phyloP scores from a whole-genome alignment of 1,140 invertebrate genomes.

The Pachyrhynchus sulphureomaculatus region DNA sequence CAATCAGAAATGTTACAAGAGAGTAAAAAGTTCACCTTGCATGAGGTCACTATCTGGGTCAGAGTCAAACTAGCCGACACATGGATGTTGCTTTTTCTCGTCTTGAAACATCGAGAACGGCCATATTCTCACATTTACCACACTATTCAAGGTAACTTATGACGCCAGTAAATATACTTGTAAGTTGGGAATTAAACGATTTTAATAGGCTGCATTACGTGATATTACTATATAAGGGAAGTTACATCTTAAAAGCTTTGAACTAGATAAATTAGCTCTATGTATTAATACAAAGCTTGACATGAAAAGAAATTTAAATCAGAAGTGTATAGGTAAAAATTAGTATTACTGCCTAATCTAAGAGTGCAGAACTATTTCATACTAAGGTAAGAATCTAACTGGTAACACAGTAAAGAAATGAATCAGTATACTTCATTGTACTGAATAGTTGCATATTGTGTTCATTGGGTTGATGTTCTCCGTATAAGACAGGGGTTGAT shows the following conservation, averaged over 20 bases:
- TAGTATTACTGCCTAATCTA: not conserved
- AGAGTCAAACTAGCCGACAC: constrained; percentile 38
- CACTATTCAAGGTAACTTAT: constrained; percentile 8
- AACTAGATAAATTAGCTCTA: constrained; percentile 5
- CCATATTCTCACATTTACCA: constrained; percentile 30
- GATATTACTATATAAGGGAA: constrained; percentile 10
- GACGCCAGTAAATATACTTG: not conserved
- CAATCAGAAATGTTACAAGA: constrained; percentile 8
- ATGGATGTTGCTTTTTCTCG: constrained; percentile 11
- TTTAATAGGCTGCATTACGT: constrained; percentile 1
- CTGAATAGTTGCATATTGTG: too few relatives aligned
- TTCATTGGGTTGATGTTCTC: too few relatives aligned
- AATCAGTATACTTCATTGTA: too few relatives aligned
- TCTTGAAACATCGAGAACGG: constrained; percentile 9
- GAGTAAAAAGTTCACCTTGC: constrained; percentile 27
- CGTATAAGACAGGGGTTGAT: too few relatives aligned
- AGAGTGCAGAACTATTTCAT: too few relatives aligned
- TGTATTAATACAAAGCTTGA: constrained; percentile 4
- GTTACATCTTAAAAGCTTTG: not conserved
- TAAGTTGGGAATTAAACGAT: too few relatives aligned
- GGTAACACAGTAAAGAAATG: too few relatives aligned
- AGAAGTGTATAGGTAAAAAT: too few relatives aligned
- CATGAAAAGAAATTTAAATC: constrained; percentile 5
- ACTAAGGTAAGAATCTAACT: too few relatives aligned
- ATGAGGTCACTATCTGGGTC: constrained; percentile 41